Conservation (phyloP, 2,888 invertebrate genomes). For the Euzetes globulus region DNA sequence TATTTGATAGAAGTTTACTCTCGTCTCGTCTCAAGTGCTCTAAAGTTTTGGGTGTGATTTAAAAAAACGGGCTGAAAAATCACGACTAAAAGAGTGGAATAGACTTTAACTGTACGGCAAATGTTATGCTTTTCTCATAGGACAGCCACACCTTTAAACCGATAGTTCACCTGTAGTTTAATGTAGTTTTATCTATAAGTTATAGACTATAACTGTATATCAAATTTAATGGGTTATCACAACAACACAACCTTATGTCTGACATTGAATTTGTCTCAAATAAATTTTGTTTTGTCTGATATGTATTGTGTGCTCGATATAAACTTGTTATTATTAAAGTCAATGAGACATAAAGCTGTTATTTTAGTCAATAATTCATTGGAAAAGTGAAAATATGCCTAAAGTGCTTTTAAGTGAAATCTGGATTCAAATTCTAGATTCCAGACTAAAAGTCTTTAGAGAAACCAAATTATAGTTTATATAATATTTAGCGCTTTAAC, state of each 20-base stretch:
- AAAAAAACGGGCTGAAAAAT: slow-evolving; percentile 16
- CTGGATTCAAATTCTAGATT: no score
- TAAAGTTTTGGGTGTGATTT: slow-evolving; percentile 30
- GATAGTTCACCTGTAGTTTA: slow-evolving; percentile 15
- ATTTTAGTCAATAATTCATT: background rate
- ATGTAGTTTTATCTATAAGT: background rate
- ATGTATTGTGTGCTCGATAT: background rate
- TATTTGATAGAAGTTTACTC: background rate
- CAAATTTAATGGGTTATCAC: slow-evolving; percentile 27
- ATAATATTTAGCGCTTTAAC: no score
- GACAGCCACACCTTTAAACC: slow-evolving; percentile 22
- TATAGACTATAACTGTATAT: slow-evolving; percentile 13
- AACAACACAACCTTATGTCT: background rate
- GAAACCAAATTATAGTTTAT: no score
- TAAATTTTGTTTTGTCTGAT: background rate
- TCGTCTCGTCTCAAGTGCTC: background rate
- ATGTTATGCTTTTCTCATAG: background rate
- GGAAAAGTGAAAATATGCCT: background rate
- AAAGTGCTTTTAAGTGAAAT: background rate
- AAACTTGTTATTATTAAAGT: background rate
- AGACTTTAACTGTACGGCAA: background rate
- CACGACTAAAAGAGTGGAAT: slow-evolving; percentile 11
- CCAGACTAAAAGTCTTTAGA: no score
- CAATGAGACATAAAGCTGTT: slow-evolving; percentile 2
- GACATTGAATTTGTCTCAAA: slow-evolving; percentile 16